These are phyloP conservation scores for Amphiprion ocellaris DNA, from an alignment of 2,113 vertebrate species.

Conservation along the genomic window DNA sequence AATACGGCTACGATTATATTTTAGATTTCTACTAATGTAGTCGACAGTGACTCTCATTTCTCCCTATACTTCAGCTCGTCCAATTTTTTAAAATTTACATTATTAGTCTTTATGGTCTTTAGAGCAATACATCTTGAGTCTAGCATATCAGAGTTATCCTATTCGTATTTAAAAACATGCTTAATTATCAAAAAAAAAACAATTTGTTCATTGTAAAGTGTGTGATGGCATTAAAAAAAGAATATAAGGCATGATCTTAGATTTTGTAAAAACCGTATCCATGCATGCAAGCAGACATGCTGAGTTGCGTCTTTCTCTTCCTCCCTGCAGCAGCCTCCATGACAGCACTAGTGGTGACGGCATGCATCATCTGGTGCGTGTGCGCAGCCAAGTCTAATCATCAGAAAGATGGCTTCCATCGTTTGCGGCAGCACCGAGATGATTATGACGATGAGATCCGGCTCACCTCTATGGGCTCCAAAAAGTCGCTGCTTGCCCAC, in stretches of 20 bases:
- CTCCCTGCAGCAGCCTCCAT: slow-evolving; percentile 90
- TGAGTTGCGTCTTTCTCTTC: background rate
- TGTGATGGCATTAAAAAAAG: background rate
- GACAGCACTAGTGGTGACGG: slow-evolving; percentile 93
- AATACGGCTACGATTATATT: too few relatives aligned
- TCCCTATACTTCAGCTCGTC: background rate
- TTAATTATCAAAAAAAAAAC: background rate
- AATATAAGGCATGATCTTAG: background rate
- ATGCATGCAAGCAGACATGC: background rate
- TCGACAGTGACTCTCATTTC: too few relatives aligned
- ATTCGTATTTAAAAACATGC: background rate
- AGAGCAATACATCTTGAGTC: background rate
- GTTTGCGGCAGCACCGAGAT: slow-evolving; percentile 93
- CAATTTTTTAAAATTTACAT: background rate
- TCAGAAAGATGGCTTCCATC: slow-evolving; percentile 98
- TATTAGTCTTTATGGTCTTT: too few relatives aligned
- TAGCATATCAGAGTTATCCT: background rate
- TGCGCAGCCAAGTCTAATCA: slow-evolving; percentile 95
- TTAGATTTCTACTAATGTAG: too few relatives aligned
- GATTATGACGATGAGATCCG: slow-evolving; percentile 97
- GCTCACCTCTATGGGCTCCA: slow-evolving; percentile 95
- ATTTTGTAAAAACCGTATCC: background rate
- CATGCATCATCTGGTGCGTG: slow-evolving; percentile 98
- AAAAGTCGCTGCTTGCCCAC: slow-evolving; percentile 94
- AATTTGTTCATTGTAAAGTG: too few relatives aligned